Percentiles rank a stretch among this genome's conserved stretches.
These are phyloP conservation scores for Drosophila parabipectinata DNA, from an alignment of 1,140 invertebrate species.

Conservation along the genomic window DNA sequence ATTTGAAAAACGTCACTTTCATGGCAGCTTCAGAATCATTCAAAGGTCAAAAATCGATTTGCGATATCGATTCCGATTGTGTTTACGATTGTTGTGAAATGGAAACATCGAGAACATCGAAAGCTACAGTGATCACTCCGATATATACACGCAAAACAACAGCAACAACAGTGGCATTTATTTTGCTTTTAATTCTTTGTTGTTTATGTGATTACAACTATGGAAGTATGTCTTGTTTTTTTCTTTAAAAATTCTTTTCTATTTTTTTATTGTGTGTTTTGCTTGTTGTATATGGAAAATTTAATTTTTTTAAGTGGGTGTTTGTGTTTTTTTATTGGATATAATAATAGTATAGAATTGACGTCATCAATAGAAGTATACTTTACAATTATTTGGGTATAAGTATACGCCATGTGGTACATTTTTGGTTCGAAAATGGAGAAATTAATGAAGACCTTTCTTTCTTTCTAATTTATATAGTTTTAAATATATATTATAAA, in stretches of 20 bases:
- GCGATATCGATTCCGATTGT: conserved; percentile 27
- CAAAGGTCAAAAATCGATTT: not conserved
- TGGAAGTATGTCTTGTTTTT: conserved; percentile 72
- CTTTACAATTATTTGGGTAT: not conserved
- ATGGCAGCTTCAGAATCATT: not conserved
- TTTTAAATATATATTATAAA: too few relatives aligned
- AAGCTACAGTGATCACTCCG: conserved; percentile 34
- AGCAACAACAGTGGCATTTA: conserved; percentile 61
- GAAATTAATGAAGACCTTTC: too few relatives aligned
- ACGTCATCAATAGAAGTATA: not conserved
- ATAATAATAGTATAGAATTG: not conserved
- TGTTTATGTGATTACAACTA: conserved; percentile 78
- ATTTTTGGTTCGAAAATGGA: not conserved
- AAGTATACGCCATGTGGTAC: conserved; percentile 13
- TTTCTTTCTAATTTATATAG: too few relatives aligned
- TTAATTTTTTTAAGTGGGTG: conserved; percentile 24
- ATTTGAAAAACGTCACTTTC: not conserved
- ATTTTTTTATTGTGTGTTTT: conserved; percentile 13
- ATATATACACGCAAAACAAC: conserved; percentile 59
- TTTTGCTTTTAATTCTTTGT: conserved; percentile 72
- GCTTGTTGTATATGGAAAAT: not conserved
- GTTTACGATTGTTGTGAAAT: conserved; percentile 70
- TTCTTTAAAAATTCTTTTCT: not conserved
- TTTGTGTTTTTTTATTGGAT: conserved; percentile 8
- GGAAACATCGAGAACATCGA: conserved; percentile 40